Evolutionary conservation across 1,140 invertebrate species (phyloP).

Genomic region (Delia radicum): DNA sequence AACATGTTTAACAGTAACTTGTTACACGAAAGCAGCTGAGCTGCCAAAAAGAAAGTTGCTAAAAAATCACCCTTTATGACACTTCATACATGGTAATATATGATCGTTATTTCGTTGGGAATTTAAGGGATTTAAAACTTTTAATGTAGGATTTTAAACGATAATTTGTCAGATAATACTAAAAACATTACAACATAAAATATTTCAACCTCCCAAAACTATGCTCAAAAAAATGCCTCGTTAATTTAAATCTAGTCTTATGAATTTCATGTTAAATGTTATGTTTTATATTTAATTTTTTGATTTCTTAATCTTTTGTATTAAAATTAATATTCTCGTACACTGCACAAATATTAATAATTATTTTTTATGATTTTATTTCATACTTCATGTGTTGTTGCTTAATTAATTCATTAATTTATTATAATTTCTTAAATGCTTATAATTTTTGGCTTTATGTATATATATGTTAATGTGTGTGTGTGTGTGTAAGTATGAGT

Average conservation of each 20-base stretch:
- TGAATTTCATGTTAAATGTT: neutral
- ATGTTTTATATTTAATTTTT: neutral
- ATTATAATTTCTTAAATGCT: conserved; percentile 18
- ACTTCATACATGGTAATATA: too few species aligned
- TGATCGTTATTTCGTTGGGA: too few species aligned
- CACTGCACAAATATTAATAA: neutral
- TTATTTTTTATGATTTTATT: neutral
- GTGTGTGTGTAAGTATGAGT: neutral
- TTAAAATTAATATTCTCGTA: conserved; percentile 9
- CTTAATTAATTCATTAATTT: conserved; percentile 11
- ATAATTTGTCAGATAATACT: too few species aligned
- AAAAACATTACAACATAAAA: neutral
- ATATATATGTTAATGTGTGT: neutral
- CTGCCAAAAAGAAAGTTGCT: too few species aligned
- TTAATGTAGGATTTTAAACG: too few species aligned
- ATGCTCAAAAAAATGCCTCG: neutral
- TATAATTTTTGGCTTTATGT: conserved; percentile 1
- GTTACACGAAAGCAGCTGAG: too few species aligned
- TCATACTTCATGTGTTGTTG: neutral
- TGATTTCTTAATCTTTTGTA: conserved; percentile 6
- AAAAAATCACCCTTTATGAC: too few species aligned
- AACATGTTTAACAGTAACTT: too few species aligned
- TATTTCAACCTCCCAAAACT: neutral
- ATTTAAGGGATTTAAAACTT: too few species aligned
- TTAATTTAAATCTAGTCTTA: neutral